Evolutionary conservation across 1,140 invertebrate genomes (phyloP).

Genomic region (Ceratitis capitata): DNA sequence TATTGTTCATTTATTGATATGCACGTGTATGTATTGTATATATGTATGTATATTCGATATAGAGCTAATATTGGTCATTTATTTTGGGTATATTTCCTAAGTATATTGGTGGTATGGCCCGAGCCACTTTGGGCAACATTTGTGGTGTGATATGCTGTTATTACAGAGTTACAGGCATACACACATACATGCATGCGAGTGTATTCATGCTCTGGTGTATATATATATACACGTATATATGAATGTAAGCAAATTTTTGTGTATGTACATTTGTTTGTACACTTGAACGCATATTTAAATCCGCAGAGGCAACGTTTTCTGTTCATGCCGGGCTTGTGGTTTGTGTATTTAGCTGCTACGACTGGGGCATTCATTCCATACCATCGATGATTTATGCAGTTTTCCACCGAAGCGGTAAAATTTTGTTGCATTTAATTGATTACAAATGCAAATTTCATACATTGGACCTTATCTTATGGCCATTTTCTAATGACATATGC

Average conservation of each 20-base stretch:
- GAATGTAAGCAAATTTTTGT: background rate
- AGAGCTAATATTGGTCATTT: background rate
- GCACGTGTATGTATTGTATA: too few relatives aligned
- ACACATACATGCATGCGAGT: background rate
- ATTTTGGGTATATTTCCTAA: background rate
- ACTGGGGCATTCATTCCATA: background rate
- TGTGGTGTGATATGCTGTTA: background rate
- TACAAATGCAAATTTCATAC: constrained; percentile 15
- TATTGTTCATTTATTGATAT: background rate
- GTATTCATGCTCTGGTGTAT: background rate
- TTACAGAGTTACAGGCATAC: background rate
- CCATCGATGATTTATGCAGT: constrained; percentile 3
- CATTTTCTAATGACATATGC: background rate
- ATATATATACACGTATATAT: background rate
- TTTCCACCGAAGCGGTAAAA: background rate
- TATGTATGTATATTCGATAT: background rate
- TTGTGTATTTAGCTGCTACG: background rate
- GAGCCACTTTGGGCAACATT: background rate
- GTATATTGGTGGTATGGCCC: background rate
- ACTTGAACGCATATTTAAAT: constrained; percentile 5
- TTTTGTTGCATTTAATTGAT: constrained; percentile 15
- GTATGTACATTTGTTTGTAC: background rate
- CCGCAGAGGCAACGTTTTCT: background rate
- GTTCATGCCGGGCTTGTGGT: background rate
- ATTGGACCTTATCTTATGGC: constrained; percentile 2